Base-by-base conservation (phyloP, 2,113 vertebrate genomes). In the Notiomystis cincta region DNA sequence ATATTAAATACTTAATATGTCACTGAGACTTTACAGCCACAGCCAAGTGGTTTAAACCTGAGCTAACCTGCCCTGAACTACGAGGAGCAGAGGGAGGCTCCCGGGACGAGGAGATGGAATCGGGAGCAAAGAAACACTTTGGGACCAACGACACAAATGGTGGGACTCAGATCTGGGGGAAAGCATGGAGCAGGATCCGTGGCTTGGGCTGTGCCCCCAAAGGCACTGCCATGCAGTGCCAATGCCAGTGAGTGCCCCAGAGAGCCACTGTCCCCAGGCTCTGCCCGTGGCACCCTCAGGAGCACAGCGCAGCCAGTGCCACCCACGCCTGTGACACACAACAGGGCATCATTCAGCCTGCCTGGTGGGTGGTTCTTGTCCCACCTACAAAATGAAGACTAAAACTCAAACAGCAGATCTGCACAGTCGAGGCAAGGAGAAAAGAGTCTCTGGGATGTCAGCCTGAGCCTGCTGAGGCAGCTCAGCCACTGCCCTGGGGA, bases 1-100 rank as follows among this genome's bases (percentile, higher is more conserved):
- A 88, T 93, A 77, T 91, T 62, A 88, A 88, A 88, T 51, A 76
- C 90, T 77, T 82, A 31, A 80, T 76, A 53, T 25, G 70, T 89
- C 78, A 87, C 78, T 30, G 10, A 45, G 78, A 5, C 70, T 89
- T 50, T 58, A 75, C 58, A 69, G 70, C 84, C 91, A 72, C 81
- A 87, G 37, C 38, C 56, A 23, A 53, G 82, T 0, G 72, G 61
- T 69, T 93, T 66, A 70, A 93, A 93, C 30, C 82, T 30, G 51
- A 85, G 70, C 79, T 47, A 40, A 64, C 71, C 87, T 79, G 22
- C 84, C 67, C 54, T 12, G 31, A 82, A 11, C 35, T 18, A 0
- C 44, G 3, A 18, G 54, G 70, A 51, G 11, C 37, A 15, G 20
- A 17, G 57, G 7, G 15, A 12, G 44, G 66, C 1, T 56, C 61